These are phyloP conservation scores for Odiellus spinosus DNA, from an alignment of 2,888 invertebrate genomes.

Conservation along the genomic window DNA sequence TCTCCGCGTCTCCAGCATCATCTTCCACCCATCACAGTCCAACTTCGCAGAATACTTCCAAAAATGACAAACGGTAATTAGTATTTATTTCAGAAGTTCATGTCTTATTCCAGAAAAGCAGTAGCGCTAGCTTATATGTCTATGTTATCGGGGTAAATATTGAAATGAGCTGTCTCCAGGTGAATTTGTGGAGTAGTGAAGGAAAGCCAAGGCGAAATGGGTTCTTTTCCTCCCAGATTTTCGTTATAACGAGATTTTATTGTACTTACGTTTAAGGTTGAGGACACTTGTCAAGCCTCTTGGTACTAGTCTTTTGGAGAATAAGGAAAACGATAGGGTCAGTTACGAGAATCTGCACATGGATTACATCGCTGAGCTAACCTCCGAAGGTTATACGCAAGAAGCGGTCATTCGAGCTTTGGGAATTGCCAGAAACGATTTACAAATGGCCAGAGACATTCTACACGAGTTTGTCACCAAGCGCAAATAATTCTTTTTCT, in stretches of 20 bases:
- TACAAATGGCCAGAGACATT: conserved; percentile 91
- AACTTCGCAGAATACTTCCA: too few species aligned
- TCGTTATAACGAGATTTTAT: too few species aligned
- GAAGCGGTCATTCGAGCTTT: conserved; percentile 80
- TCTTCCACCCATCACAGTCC: too few species aligned
- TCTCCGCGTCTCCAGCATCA: too few species aligned
- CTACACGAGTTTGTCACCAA: conserved; percentile 72
- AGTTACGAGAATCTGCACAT: conserved; percentile 73
- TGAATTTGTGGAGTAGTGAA: too few species aligned
- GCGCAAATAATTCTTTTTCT: conserved; percentile 12
- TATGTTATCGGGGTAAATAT: too few species aligned
- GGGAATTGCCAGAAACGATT: conserved; percentile 79
- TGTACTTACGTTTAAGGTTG: conserved; percentile 3
- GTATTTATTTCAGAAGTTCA: too few species aligned
- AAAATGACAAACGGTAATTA: too few species aligned
- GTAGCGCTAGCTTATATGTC: too few species aligned
- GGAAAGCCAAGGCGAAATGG: too few species aligned
- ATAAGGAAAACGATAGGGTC: conserved; percentile 22
- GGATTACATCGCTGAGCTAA: conserved; percentile 73
- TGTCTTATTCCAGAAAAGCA: too few species aligned
- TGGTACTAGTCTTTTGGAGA: conserved; percentile 16
- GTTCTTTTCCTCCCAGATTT: background rate
- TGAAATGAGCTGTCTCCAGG: too few species aligned
- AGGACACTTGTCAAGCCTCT: conserved; percentile 13
- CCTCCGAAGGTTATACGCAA: conserved; percentile 75